Conservation (phyloP, 2,113 vertebrate species). For the Lophochroa leadbeateri region DNA sequence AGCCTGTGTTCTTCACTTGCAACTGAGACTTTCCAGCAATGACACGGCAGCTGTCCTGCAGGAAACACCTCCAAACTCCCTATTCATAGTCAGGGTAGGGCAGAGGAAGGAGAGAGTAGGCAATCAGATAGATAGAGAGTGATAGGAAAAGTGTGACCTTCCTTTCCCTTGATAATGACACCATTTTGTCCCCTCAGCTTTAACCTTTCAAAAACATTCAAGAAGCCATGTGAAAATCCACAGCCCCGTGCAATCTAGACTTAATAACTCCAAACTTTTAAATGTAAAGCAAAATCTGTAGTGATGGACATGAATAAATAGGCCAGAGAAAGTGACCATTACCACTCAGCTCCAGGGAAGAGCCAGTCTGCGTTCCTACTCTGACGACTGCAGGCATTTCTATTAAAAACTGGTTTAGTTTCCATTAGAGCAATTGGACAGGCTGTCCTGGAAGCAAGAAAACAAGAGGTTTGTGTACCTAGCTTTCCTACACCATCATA, state of each 20-base stretch:
- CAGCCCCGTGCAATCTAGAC: not conserved
- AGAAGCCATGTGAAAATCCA: not conserved
- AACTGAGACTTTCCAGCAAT: not conserved
- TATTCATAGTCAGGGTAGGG: conserved; percentile 1
- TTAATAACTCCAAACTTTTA: not conserved
- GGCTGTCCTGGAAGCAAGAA: not conserved
- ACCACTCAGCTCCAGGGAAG: not conserved
- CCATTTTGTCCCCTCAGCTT: conserved; percentile 12
- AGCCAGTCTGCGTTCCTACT: not conserved
- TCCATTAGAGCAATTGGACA: not conserved
- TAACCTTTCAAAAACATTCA: not conserved
- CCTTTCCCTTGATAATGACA: not conserved
- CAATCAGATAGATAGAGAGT: not conserved
- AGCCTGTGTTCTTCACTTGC: not conserved
- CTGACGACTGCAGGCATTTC: not conserved
- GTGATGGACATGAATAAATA: not conserved
- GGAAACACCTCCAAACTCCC: conserved; percentile 41
- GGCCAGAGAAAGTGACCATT: not conserved
- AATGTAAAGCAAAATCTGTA: not conserved
- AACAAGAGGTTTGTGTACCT: not conserved
- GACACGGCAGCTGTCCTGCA: not conserved
- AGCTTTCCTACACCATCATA: accelerated
- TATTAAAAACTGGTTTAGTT: not conserved
- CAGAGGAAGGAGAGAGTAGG: conserved; percentile 9
- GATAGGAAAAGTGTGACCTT: conserved; percentile 45